Percentiles rank a stretch among this genome's conserved stretches.
These are phyloP conservation scores for Oasisia sp. DNA, from an alignment of 2,888 invertebrate genomes.

Conservation along the genomic window DNA sequence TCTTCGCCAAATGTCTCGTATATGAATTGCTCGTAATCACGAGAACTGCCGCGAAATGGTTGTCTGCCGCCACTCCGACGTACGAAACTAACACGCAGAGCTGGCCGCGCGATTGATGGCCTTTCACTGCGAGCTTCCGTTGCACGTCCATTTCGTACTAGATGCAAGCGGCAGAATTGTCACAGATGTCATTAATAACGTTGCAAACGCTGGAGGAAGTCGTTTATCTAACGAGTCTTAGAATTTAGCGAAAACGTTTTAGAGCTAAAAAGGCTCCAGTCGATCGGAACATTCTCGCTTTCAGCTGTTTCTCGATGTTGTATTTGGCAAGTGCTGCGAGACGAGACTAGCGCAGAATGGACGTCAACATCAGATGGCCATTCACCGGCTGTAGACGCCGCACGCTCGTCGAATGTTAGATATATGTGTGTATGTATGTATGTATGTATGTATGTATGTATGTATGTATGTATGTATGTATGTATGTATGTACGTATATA, in stretches of 20 bases:
- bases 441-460: too few relatives aligned
- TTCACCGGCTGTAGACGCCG: background rate
- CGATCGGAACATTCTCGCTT: conserved; percentile 13
- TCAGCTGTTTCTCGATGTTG: background rate
- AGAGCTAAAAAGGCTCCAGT: conserved; percentile 1
- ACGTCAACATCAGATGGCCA: background rate
- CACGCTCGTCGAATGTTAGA: too few relatives aligned
- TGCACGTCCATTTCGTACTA: background rate
- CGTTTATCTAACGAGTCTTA: conserved; percentile 7
- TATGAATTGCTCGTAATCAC: background rate
- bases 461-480: too few relatives aligned
- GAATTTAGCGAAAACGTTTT: conserved; percentile 11
- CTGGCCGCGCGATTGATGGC: background rate
- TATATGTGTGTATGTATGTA: too few relatives aligned
- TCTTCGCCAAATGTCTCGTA: background rate
- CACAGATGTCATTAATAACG: conserved; percentile 11
- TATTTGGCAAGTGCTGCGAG: background rate
- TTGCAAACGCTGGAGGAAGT: conserved; percentile 12
- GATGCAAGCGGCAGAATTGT: background rate
- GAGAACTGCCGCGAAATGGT: background rate
- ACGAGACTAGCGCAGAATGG: background rate
- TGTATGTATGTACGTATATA: too few relatives aligned
- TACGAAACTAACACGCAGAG: conserved; percentile 13
- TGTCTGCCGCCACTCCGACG: background rate
- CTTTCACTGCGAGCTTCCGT: background rate